phyloP scores from a whole-genome alignment of 2,888 invertebrate genomes.

The Cyclophora punctaria region DNA sequence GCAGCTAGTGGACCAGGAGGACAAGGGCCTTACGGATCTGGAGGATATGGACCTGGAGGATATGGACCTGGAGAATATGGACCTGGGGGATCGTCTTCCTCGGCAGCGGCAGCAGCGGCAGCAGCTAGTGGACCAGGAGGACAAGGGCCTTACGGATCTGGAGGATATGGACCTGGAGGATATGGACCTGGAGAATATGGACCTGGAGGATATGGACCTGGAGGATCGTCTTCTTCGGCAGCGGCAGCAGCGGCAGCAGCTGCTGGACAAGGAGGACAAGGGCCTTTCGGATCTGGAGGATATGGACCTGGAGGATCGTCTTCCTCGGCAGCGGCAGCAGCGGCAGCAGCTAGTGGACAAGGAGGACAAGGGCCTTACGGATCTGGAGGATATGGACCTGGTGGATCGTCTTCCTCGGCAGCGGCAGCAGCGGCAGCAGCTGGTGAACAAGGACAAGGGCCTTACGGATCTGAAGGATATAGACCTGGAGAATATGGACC shows the following conservation, averaged over 20 bases:
- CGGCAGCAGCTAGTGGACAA: conserved; percentile 5
- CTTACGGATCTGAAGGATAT: background rate
- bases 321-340: conserved; percentile 4
- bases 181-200: too few relatives aligned
- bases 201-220: background rate
- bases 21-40: too few relatives aligned
- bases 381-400: background rate
- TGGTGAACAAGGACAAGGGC: conserved; percentile 1
- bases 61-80: too few relatives aligned
- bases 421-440: conserved; percentile 10
- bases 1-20: too few relatives aligned
- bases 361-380: conserved; percentile 3
- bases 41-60: too few relatives aligned
- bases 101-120: too few relatives aligned
- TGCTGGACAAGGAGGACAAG: background rate
- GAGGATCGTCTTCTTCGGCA: background rate
- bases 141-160: too few relatives aligned
- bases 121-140: too few relatives aligned
- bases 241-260: too few relatives aligned
- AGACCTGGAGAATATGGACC: background rate
- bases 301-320: too few relatives aligned
- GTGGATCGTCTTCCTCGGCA: conserved; percentile 1
- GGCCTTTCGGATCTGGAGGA: conserved; percentile 2
- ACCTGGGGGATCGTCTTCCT: too few relatives aligned
- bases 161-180: too few relatives aligned